phyloP scores from a whole-genome alignment of 1,140 invertebrate genomes.

The Capitella teleta region DNA sequence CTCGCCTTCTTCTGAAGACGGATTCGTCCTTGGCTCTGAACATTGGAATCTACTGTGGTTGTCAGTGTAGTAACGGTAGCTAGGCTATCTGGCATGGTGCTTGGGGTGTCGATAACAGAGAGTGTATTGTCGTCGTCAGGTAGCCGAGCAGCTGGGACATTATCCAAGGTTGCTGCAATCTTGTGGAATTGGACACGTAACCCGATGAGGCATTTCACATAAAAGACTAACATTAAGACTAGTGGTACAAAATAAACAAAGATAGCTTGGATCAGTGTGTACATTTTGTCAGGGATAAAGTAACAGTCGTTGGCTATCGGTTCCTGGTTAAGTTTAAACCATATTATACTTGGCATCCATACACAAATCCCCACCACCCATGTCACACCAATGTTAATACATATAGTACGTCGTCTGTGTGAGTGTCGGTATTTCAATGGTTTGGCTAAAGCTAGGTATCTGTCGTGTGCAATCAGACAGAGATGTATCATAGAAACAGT shows the following conservation, averaged over 20 bases:
- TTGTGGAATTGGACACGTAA: conserved; percentile 6
- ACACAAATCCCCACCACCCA: neutral
- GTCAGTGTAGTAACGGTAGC: too few relatives aligned
- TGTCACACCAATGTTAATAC: neutral
- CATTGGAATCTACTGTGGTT: too few relatives aligned
- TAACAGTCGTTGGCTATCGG: conserved; percentile 3
- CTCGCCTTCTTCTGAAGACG: too few relatives aligned
- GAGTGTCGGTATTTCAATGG: conserved; percentile 69
- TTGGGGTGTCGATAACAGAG: too few relatives aligned
- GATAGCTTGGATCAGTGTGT: neutral
- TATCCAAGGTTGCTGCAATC: too few relatives aligned
- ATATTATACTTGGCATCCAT: neutral
- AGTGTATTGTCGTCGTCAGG: too few relatives aligned
- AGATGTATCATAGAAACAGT: conserved; percentile 53
- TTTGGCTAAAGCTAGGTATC: conserved; percentile 72
- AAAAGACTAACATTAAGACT: neutral
- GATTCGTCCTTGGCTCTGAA: too few relatives aligned
- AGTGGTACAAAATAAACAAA: neutral
- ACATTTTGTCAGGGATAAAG: neutral
- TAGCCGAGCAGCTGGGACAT: too few relatives aligned
- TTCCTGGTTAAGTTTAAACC: too few relatives aligned
- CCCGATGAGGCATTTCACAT: conserved; percentile 2
- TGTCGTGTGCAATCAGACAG: conserved; percentile 65
- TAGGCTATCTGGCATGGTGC: too few relatives aligned
- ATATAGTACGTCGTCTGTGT: too few relatives aligned